Conservation (phyloP, 2,797 vertebrate species). For the Hemibagrus guttatus region DNA sequence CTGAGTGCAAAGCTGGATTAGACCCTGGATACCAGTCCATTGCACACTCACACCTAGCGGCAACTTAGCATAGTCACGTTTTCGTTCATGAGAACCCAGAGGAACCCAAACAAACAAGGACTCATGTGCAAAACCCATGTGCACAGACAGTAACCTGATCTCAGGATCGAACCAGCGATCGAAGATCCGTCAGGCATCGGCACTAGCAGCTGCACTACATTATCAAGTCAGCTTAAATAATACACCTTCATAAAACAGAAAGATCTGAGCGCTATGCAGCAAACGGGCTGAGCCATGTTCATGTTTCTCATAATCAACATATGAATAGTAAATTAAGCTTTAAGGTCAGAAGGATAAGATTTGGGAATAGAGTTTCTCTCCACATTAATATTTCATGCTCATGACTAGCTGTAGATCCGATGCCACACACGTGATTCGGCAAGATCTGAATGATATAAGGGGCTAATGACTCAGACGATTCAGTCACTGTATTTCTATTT, state of each 20-base stretch:
- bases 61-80: neutral
- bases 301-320: conserved; percentile 58
- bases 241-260: neutral
- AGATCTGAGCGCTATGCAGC: conserved; percentile 37
- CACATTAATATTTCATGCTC: conserved; percentile 60
- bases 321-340: conserved; percentile 65
- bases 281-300: conserved; percentile 23
- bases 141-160: neutral
- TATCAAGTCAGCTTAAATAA: neutral
- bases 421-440: conserved; percentile 3
- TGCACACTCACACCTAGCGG: neutral
- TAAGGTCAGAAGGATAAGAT: conserved; percentile 43
- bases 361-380: conserved; percentile 55
- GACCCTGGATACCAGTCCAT: neutral
- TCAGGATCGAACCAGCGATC: conserved; percentile 11
- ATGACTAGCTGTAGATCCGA: conserved; percentile 45
- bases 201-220: neutral
- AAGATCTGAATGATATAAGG: conserved; percentile 57
- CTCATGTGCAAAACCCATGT: neutral
- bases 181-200: neutral
- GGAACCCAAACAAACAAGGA: neutral
- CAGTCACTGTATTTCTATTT: conserved; percentile 55
- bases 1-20: neutral
- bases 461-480: conserved; percentile 65
- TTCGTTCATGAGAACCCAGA: neutral